Base-by-base conservation (phyloP, 2,888 invertebrate genomes). In the Epirrhoe tristata region DNA sequence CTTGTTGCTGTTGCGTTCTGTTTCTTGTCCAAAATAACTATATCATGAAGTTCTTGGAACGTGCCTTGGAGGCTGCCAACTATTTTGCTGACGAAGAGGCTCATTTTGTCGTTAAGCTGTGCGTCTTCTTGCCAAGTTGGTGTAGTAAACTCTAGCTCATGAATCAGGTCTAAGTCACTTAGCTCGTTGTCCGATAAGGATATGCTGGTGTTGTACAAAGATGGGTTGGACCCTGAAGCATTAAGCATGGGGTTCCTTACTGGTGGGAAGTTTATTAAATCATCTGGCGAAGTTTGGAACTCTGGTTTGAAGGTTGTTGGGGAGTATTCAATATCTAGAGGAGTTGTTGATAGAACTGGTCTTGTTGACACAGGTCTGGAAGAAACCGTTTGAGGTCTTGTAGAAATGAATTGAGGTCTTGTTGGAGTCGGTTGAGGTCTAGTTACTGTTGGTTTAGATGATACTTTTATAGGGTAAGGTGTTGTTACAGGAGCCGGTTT, bases 231-330 rank as follows among this genome's bases (percentile, higher is more conserved):
- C 0, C 94, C 93, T 0, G 96, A 96, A 76, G 95, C 95, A 70
- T 97, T 97, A 0, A 97, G 88, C 89, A 97, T 96, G 0, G 97
- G 97, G 84, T 97, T 97, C 55, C 97, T 94, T 0, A 97, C 97
- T 0, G 97, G 97, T 14, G 97, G 97, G 90, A 98, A 98, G 77
- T 97, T 97, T 43, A 96, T 95, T 24, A 95, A 88, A 70, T 97
- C 96, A 77, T 96, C 96, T 0, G 95, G 94, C 0, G 95, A 95
- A 0, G 96, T 96, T 71, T 95, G 95, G 6, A 95, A 90, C 75
- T 96, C 96, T 31, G 88, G 87, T 70, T 85, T 91, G 6, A 80
- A 79, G 0, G 93, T 93, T 0, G 93, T 90, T 52, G 86, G 85
- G 5, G 85, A 78, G 64, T 81, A 82, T 57, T 93, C 91, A 0